Base-by-base conservation (phyloP, 2,113 vertebrate species). In the Heliornis fulica region DNA sequence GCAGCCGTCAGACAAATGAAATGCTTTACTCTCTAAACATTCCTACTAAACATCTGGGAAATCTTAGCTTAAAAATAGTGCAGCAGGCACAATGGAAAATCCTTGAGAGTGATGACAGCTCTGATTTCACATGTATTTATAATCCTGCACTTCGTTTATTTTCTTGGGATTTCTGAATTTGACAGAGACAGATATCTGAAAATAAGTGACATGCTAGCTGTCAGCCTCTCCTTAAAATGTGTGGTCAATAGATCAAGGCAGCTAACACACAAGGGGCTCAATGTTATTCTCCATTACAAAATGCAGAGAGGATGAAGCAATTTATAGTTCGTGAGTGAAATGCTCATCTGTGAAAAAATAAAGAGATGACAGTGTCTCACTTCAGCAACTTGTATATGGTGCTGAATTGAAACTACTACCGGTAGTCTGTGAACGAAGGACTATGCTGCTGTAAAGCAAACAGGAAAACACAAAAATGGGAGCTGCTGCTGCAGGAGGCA, bases 1-100 rank as follows among this genome's bases (percentile, higher is more conserved):
- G 41, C 28, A 93, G 46, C 29, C 32, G 66, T 85, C 75, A 94
- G 70, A 69, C 91, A 74, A 94, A 89, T 78, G 10, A 81, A 96
- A 91, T 83, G 15, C 43, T 75, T 94, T 83, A 60, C 72, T 92
- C 46, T 77, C 56, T 87, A 83, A 96, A 90, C 85, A 81, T 93
- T 97, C 90, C 64, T 95, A 43, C 85, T 78, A 94, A 90, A 96
- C 92, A 96, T 96, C 95, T 97, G 96, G 96, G 94, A 96, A 92
- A 83, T 93, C 85, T 95, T 96, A 96, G 76, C 76, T 81, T 94
- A 89, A 92, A 96, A 96, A 93, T 57, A 87, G 85, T 81, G 72
- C 64, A 88, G 85, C 83, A 95, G 83, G 79, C 93, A 92, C 96
- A 95, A 96, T 96, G 94, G 93, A 96, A 96, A 96, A 96, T 94